Evolutionary conservation across 2,888 invertebrate genomes (phyloP), one percentile per base, ranked within the genome.

Genomic region (Steinernema carpocapsae): DNA sequence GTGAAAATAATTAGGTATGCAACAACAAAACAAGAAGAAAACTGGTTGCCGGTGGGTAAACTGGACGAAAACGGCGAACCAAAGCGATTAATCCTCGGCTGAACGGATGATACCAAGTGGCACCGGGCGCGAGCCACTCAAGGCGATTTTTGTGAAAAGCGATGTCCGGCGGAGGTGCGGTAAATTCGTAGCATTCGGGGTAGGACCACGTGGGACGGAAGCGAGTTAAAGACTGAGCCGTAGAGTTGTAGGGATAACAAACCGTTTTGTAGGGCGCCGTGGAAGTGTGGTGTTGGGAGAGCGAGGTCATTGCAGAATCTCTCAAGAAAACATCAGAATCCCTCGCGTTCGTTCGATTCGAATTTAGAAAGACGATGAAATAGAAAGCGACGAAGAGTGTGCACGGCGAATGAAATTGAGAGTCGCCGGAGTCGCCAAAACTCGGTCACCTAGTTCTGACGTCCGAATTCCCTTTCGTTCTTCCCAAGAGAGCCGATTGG

Each of bases 391-490:
- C 51, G 51, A 19, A 19, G n/a, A 12, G 56, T 56, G 56, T 56
- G 24, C 24, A 56, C 24, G 56, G 56, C 22, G 56, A 56, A 56
- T 56, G 56, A 56, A 56, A 56, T 22, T 22, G 56, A 56, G 56
- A 56, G 22, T 56, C 56, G 56, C 24, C 56, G 56, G 24, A 56
- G 26, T n/a, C n/a, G 56, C 24, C 24, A 56, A 43, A 56, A 56
- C 26, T 56, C 56, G 56, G 56, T 56, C 56, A 56, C 56, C 56
- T 26, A 56, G 26, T 56, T 56, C 56, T 56, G 56, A 56, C 56
- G 56, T 56, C 56, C 56, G 56, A 56, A 26, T 56, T 56, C 56
- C 56, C 56, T 56, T 56, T 56, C 56, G 56, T 56, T 56, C 56
- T 48, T 48, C 48, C n/a, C 48, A 48, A 48, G 26, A 56, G 51